Conservation (phyloP, 2,113 vertebrate genomes). For the Microcebus jonahi region DNA sequence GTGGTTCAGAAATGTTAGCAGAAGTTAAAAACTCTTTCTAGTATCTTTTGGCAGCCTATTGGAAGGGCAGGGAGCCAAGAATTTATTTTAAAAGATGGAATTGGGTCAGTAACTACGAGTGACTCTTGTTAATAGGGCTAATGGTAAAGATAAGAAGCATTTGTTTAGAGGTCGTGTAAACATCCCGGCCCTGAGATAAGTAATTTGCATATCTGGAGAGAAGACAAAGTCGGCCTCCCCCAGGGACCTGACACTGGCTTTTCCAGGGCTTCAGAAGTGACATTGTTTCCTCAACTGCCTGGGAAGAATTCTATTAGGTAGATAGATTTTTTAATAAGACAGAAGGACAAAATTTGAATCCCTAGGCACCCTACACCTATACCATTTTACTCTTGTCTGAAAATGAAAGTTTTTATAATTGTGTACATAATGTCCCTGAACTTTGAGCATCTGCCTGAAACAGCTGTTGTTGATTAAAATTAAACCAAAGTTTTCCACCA, state of each 20-base stretch:
- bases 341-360: constrained; percentile 36
- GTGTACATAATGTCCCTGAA: constrained; percentile 73
- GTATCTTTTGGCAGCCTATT: constrained; percentile 52
- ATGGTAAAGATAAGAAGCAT: constrained; percentile 34
- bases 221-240: not conserved
- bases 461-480: constrained; percentile 82
- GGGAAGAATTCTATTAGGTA: constrained; percentile 28
- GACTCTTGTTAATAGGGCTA: not conserved
- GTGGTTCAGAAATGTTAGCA: not conserved
- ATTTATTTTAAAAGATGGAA: constrained; percentile 50
- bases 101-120: constrained; percentile 3
- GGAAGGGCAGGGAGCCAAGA: constrained; percentile 28
- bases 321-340: constrained; percentile 35
- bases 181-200: not conserved
- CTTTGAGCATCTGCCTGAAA: constrained; percentile 75
- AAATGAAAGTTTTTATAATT: constrained; percentile 68
- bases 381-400: constrained; percentile 60
- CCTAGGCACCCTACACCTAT: constrained; percentile 51
- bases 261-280: not conserved
- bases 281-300: not conserved
- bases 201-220: constrained; percentile 50
- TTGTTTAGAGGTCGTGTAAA: constrained; percentile 48
- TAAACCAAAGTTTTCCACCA: constrained; percentile 76
- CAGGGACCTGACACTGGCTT: not conserved
- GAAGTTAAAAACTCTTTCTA: constrained; percentile 28